A percentile compares a stretch with the other conserved stretches of the same genome.
These are phyloP conservation scores for Volucella inflata DNA, from an alignment of 2,888 invertebrate species.

Conservation along the genomic window DNA sequence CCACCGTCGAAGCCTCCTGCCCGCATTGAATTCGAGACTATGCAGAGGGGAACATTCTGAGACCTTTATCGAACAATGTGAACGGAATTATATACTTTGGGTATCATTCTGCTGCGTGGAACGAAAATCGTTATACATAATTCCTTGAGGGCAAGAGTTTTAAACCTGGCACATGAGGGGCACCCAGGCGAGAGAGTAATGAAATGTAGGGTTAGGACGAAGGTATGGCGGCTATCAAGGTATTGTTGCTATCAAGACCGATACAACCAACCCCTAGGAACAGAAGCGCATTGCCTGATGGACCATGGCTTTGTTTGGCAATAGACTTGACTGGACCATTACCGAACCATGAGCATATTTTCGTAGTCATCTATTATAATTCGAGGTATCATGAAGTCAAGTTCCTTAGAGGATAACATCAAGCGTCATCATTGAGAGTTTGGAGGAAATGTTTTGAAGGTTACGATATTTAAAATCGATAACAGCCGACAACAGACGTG, in stretches of 20 bases:
- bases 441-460: slow-evolving; percentile 41
- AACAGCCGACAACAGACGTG: slow-evolving; percentile 67
- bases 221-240: slow-evolving; percentile 32
- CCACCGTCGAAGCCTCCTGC: slow-evolving; percentile 72
- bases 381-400: slow-evolving; percentile 46
- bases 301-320: slow-evolving; percentile 29
- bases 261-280: slow-evolving; percentile 49
- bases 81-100: slow-evolving; percentile 53
- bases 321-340: slow-evolving; percentile 49
- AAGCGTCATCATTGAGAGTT: slow-evolving; percentile 18
- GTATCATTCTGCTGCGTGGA: slow-evolving; percentile 66
- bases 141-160: slow-evolving; percentile 58
- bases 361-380: slow-evolving; percentile 55
- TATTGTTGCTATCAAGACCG: slow-evolving; percentile 45
- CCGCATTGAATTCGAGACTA: slow-evolving; percentile 56
- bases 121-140: slow-evolving; percentile 63
- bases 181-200: slow-evolving; percentile 41
- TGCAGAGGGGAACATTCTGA: neutral
- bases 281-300: slow-evolving; percentile 24
- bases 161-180: too few species aligned
- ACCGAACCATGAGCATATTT: slow-evolving; percentile 42
- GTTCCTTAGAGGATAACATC: slow-evolving; percentile 29
- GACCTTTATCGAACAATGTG: slow-evolving; percentile 19
- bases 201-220: slow-evolving; percentile 33
- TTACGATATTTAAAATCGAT: slow-evolving; percentile 56